A percentile compares a stretch with the other conserved stretches of the same genome.
Evolutionary conservation across 1,140 invertebrate genomes (phyloP).

Genomic region (Papilio glaucus): DNA sequence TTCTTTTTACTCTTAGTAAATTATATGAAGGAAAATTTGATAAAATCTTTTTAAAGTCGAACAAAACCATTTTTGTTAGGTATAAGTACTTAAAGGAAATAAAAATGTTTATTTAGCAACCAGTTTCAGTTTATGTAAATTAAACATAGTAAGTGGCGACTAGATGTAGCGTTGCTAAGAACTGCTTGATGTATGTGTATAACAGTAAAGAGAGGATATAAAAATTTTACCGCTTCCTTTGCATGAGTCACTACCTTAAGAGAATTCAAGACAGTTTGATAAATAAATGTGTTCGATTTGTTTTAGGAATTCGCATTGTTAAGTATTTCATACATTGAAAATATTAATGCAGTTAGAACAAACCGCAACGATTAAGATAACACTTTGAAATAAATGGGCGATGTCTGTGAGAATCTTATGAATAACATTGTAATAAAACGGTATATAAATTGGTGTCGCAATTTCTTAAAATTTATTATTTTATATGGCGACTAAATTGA

Average conservation of each 20-base stretch:
- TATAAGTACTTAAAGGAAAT: neutral
- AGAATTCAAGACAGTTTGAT: constrained; percentile 19
- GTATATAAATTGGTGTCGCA: constrained; percentile 6
- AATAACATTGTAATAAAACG: constrained; percentile 20
- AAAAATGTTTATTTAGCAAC: constrained; percentile 22
- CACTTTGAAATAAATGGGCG: constrained; percentile 22
- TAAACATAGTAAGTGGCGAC: neutral
- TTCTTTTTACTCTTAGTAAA: neutral
- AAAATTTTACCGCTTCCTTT: constrained; percentile 31
- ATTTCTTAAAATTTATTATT: neutral
- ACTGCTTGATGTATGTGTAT: constrained; percentile 15
- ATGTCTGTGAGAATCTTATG: constrained; percentile 19
- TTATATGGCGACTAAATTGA: neutral
- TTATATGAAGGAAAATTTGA: neutral
- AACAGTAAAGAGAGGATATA: constrained; percentile 31
- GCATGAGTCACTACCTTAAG: constrained; percentile 26
- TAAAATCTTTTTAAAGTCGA: neutral
- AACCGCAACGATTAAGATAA: constrained; percentile 12
- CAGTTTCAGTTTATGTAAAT: constrained; percentile 26
- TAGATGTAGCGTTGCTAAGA: constrained; percentile 9
- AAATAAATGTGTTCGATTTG: constrained; percentile 35
- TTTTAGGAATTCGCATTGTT: constrained; percentile 17
- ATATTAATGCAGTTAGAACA: constrained; percentile 18
- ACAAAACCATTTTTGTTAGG: no score
- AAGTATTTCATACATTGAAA: neutral